A percentile compares a stretch with the other conserved stretches of the same genome.
Conservation (phyloP, 2,113 vertebrate species). For the Datnioides undecimradiatus region DNA sequence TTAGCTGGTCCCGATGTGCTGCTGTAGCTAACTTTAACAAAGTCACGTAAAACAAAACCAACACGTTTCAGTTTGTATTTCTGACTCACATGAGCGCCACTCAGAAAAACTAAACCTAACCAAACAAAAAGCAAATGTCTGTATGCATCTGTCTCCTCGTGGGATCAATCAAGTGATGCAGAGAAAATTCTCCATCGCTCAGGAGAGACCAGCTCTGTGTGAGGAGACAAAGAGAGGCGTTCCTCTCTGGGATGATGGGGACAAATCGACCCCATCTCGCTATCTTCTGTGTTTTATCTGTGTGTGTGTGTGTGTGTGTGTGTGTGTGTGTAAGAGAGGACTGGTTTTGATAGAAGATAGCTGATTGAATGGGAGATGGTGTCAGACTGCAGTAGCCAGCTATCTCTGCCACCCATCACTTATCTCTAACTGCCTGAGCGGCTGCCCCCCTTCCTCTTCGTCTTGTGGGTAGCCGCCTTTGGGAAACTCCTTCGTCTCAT, state of each 20-base stretch:
- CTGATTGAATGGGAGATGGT: conserved; percentile 38
- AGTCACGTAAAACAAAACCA: conserved; percentile 35
- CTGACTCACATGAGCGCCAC: conserved; percentile 41
- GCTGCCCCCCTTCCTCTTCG: conserved; percentile 75
- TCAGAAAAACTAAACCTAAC: conserved; percentile 53
- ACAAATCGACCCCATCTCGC: conserved; percentile 13
- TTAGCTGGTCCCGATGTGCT: conserved; percentile 61
- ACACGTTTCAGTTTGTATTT: conserved; percentile 20
- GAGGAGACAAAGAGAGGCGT: conserved; percentile 60
- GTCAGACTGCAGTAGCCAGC: conserved; percentile 48
- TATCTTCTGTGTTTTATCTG: conserved; percentile 2
- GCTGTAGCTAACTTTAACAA: conserved; percentile 36
- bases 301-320: conserved; percentile 17
- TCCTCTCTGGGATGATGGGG: conserved; percentile 47
- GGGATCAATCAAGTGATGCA: conserved; percentile 48
- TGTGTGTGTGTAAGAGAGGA: conserved; percentile 10
- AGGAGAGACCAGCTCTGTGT: conserved; percentile 77
- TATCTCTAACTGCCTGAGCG: conserved; percentile 79
- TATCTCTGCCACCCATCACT: conserved; percentile 91
- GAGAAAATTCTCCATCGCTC: conserved; percentile 45
- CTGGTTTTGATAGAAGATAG: conserved; percentile 38
- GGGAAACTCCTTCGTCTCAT: conserved; percentile 80
- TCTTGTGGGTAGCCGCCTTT: conserved; percentile 81
- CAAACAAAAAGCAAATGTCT: conserved; percentile 61
- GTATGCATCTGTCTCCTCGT: conserved; percentile 37